Conservation (phyloP, 2,888 invertebrate genomes). For the Monochamus alternatus region DNA sequence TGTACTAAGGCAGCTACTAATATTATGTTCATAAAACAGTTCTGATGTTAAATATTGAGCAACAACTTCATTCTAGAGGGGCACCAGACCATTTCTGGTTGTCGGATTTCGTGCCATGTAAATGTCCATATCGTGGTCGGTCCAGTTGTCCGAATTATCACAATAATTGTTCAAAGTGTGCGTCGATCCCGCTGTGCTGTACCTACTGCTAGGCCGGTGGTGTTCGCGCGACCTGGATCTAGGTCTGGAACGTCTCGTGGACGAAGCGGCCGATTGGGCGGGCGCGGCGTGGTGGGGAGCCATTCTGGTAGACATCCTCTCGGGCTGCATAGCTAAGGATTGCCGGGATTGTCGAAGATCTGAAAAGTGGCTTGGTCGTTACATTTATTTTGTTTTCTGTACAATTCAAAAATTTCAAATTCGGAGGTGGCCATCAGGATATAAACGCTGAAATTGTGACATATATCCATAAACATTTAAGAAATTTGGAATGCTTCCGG, state of each 20-base stretch:
- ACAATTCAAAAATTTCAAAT: too few relatives aligned
- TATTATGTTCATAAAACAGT: not conserved
- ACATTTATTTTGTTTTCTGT: too few relatives aligned
- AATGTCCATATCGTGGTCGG: constrained; percentile 96
- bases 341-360: constrained; percentile 91
- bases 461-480: too few relatives aligned
- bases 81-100: constrained; percentile 87
- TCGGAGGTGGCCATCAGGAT: too few relatives aligned
- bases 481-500: too few relatives aligned
- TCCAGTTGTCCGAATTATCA: constrained; percentile 94
- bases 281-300: constrained; percentile 77
- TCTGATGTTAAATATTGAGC: constrained; percentile 5
- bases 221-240: constrained; percentile 84
- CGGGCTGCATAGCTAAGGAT: constrained; percentile 87
- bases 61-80: constrained; percentile 74
- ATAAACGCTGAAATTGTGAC: too few relatives aligned
- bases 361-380: constrained; percentile 60
- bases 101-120: constrained; percentile 95
- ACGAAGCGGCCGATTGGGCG: constrained; percentile 72
- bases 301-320: constrained; percentile 82
- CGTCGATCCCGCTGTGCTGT: constrained; percentile 85
- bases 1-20: too few relatives aligned
- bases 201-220: constrained; percentile 84
- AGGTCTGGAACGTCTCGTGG: constrained; percentile 78
- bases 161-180: constrained; percentile 89